Evolutionary conservation across 2,113 vertebrate genomes (phyloP), one percentile per base, ranked within the genome.

Genomic region (Zapornia atra): DNA sequence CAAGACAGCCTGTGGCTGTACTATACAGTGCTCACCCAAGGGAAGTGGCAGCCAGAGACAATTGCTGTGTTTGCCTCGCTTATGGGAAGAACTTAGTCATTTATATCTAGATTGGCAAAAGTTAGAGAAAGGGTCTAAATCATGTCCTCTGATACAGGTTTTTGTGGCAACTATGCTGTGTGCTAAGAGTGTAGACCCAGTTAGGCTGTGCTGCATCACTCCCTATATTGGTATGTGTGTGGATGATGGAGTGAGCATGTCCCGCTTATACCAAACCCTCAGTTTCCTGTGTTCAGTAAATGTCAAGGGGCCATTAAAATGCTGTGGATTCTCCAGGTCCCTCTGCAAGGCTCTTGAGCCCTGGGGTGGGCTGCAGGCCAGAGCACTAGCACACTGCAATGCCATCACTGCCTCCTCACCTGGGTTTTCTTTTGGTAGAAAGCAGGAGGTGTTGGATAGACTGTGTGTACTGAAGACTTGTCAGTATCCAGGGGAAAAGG

Each of bases 321-420:
- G 25, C 10, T 4, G 1, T 6, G 14, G 51, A 9, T 28, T n/a
- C 5, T 24, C 31, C 57, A 33, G 3, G 15, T 60, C 29, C 51
- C 51, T 5, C 24, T 65, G 20, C 56, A 48, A 25, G 50, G 9
- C 40, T 2, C 2, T 25, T 2, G 6, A 51, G 42, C 21, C 76
- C 57, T 48, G 53, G 1, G 1, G 26, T 33, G 72, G 20, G 16
- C 36, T 94, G 60, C n/a, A 63, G 42, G 29, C 14, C 42, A 31
- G 56, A 66, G 18, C 33, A 9, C 13, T 2, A 11, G 15, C 34
- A 33, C 20, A 19, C 10, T 6, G 6, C 1, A 11, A 3, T n/a
- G 76, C 42, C 10, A 16, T 28, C 0, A 0, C 34, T 81, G n/a
- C 28, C 14, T 10, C 15, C 28, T 60, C 17, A 12, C 31, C 15